Conservation (phyloP, 2,888 invertebrate genomes). For the Coenonympha arcania region DNA sequence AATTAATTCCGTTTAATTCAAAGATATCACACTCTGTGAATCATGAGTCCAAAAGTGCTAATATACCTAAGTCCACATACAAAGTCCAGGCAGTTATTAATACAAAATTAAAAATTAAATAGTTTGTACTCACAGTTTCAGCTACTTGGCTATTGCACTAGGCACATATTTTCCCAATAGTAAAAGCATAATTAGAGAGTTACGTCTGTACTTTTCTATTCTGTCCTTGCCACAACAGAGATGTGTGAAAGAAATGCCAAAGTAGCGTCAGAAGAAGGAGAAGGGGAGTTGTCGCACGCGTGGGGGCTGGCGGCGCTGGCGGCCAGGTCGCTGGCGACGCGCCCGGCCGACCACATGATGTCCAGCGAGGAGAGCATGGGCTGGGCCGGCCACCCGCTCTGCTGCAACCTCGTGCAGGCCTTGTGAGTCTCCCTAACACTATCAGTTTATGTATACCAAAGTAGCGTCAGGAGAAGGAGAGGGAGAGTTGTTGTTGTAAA, state of each 20-base stretch:
- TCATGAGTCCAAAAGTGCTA: no score
- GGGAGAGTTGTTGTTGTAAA: no score
- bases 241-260: slow-evolving; percentile 89
- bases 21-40: no score
- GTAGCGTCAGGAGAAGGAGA: no score
- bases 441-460: neutral
- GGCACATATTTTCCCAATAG: no score
- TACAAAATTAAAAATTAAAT: no score
- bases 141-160: no score
- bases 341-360: slow-evolving; percentile 50
- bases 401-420: slow-evolving; percentile 86
- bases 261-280: slow-evolving; percentile 82
- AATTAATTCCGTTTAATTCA: no score
- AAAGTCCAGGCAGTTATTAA: no score
- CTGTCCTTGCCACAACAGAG: slow-evolving; percentile 43
- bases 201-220: neutral
- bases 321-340: slow-evolving; percentile 63
- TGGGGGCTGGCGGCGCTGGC: slow-evolving; percentile 89
- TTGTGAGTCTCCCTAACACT: slow-evolving; percentile 75
- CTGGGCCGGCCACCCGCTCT: slow-evolving; percentile 89
- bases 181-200: no score
- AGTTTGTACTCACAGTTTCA: no score
- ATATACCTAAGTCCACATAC: no score
- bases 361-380: slow-evolving; percentile 80
- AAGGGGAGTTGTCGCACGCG: slow-evolving; percentile 88